These are phyloP conservation scores for Pogonognathellus flavescens DNA, from an alignment of 1,140 invertebrate genomes.

Conservation along the genomic window DNA sequence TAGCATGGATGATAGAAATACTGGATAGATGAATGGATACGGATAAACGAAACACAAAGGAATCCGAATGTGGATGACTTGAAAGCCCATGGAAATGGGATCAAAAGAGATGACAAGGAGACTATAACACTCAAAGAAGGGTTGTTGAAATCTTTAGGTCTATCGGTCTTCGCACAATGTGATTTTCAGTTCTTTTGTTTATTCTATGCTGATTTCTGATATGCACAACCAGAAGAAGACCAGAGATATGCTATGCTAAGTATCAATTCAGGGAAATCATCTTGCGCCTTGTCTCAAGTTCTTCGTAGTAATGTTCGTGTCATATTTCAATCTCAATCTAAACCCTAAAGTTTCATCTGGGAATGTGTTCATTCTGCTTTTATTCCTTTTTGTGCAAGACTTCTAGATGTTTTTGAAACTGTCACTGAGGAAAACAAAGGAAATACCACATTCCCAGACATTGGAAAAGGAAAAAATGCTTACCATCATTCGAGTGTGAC, in stretches of 20 bases:
- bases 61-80: too few species aligned
- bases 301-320: background rate
- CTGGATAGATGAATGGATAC: too few species aligned
- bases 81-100: background rate
- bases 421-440: background rate
- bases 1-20: too few species aligned
- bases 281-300: background rate
- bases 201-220: too few species aligned
- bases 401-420: background rate
- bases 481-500: slow-evolving; percentile 53
- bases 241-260: too few species aligned
- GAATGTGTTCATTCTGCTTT: too few species aligned
- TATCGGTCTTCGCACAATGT: background rate
- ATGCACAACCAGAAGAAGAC: too few species aligned
- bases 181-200: too few species aligned
- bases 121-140: background rate
- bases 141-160: background rate
- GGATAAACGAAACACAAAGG: too few species aligned
- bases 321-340: background rate
- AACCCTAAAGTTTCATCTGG: background rate
- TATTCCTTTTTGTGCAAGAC: background rate
- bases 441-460: background rate
- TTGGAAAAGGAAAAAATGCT: background rate
- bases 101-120: background rate
- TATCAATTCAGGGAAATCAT: background rate